These are phyloP conservation scores for Drosophila austrosaltans DNA, from an alignment of 2,888 invertebrate species.

Conservation along the genomic window DNA sequence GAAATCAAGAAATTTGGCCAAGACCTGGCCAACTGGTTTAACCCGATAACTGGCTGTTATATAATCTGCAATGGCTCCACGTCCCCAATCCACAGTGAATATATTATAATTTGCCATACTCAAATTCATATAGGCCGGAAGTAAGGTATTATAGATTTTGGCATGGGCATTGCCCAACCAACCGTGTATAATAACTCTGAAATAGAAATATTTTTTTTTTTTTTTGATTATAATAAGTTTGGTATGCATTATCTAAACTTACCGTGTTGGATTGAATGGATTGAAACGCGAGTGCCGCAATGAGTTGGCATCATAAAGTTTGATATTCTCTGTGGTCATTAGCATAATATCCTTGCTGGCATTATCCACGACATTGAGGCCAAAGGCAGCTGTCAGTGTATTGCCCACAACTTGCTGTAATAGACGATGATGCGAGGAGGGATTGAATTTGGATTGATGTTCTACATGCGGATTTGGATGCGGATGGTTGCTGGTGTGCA, in stretches of 20 bases:
- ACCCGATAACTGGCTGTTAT: slow-evolving; percentile 80
- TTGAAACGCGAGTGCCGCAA: slow-evolving; percentile 78
- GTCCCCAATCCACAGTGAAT: slow-evolving; percentile 81
- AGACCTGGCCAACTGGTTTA: slow-evolving; percentile 84
- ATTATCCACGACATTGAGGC: slow-evolving; percentile 55
- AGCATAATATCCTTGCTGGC: slow-evolving; percentile 20
- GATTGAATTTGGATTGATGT: not conserved
- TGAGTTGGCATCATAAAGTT: slow-evolving; percentile 75
- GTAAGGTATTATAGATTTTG: slow-evolving; percentile 68
- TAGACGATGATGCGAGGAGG: slow-evolving; percentile 32
- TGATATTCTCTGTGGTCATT: slow-evolving; percentile 67
- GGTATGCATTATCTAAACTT: slow-evolving; percentile 41
- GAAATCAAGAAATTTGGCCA: slow-evolving; percentile 87
- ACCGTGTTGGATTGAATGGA: slow-evolving; percentile 82
- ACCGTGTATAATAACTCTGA: slow-evolving; percentile 81
- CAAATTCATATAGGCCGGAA: slow-evolving; percentile 74
- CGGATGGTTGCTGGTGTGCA: slow-evolving; percentile 62
- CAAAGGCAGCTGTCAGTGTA: slow-evolving; percentile 74
- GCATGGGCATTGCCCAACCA: slow-evolving; percentile 81
- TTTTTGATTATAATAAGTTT: not conserved
- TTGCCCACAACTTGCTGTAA: slow-evolving; percentile 71
- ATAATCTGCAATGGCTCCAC: slow-evolving; percentile 81
- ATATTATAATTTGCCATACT: slow-evolving; percentile 70
- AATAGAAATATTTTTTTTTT: not conserved
- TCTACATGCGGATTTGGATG: slow-evolving; percentile 1